Evolutionary conservation across 2,888 invertebrate genomes (phyloP), one percentile per base, ranked within the genome.

Genomic region (Lasioglossum oenotherae): DNA sequence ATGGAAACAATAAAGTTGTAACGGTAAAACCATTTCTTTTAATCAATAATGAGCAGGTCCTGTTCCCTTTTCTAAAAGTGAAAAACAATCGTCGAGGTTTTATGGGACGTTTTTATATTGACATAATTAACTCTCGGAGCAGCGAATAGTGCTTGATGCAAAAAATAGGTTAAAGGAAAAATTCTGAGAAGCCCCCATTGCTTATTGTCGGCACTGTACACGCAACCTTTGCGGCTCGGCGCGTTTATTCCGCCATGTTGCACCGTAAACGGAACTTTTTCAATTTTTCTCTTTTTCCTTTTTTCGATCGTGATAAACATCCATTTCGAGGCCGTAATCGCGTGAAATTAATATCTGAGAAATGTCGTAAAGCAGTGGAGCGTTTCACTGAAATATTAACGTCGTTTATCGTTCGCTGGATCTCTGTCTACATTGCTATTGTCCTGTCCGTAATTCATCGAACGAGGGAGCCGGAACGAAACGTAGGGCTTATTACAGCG

Each of bases 201-300:
- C 69, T 38, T 69, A 71, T 38, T 14, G 41, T 41, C 71, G 71
- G 4, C n/a, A 14, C 14, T 41, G 38, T 41, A 41, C 44, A 44
- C 44, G 74, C 74, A 46, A 23, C 79, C 31, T 80, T 78, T 71
- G 38, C 78, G 69, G 10, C 27, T 31, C 78, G 69, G 10, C 27
- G 38, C 84, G 46, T 74, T 84, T 84, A 64, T 85, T 84, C 60
- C 71, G 12, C 19, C 53, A 72, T 41, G 71, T 14, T 64, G 69
- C 49, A 78, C 74, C 35, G 57, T n/a, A 16, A 78, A 74, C 49
- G 23, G 44, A 84, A 74, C 69, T 60, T 74, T 69, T 35, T 31
- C 74, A 41, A 53, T 10, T 57, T 74, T 82, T 74, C 23, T 74
- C 74, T 69, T 57, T 23, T n/a, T n/a, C 10, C 1, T 69, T 69